Percentiles rank a stretch among this genome's conserved stretches.
phyloP scores from a whole-genome alignment of 1,140 invertebrate genomes.

The Hycleus cichorii region DNA sequence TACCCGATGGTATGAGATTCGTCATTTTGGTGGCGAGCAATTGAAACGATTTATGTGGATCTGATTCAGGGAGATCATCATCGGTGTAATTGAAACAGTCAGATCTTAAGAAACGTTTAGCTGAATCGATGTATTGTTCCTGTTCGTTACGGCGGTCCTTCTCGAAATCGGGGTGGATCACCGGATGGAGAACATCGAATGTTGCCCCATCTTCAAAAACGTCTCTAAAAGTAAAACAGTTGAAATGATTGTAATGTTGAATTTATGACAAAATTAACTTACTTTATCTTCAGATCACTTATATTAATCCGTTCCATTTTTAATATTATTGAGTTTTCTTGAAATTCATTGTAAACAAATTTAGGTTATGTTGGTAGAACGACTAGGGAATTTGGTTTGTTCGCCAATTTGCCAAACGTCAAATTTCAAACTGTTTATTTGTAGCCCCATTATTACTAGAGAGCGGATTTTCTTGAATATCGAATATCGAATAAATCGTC shows the following conservation, averaged over 20 bases:
- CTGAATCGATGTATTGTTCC: not conserved
- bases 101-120: not conserved
- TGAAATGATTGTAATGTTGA: not conserved
- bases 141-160: not conserved
- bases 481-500: no score
- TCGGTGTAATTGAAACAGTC: not conserved
- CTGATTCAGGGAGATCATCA: not conserved
- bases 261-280: not conserved
- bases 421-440: no score
- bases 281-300: not conserved
- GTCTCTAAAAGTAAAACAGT: conserved; percentile 11
- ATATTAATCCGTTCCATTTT: not conserved
- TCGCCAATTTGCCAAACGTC: no score
- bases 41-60: conserved; percentile 25
- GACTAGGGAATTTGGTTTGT: not conserved
- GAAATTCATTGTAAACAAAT: no score
- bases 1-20: conserved; percentile 27
- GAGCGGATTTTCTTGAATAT: no score
- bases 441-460: no score
- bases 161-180: no score
- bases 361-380: no score
- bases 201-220: conserved; percentile 11
- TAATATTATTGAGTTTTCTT: no score
- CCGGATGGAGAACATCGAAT: conserved; percentile 2
- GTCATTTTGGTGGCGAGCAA: conserved; percentile 28